Base-by-base conservation (phyloP, 2,797 vertebrate genomes). In the Chaetodon trifasciatus region DNA sequence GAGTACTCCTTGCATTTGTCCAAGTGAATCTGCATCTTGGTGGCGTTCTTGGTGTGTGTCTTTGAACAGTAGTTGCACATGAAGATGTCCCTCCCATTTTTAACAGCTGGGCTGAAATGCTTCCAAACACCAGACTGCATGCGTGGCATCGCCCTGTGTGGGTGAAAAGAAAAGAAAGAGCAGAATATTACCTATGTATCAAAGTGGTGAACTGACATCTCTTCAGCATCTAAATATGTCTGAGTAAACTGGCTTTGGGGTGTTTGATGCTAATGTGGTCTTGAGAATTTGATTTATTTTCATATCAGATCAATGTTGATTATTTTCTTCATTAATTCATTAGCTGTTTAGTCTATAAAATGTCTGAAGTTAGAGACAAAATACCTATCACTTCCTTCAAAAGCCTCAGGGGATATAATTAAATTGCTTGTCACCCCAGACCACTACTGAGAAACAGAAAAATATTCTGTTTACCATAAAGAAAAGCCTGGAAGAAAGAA, bases 11-110 rank as follows among this genome's bases (percentile, higher is more conserved):
- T 88, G 70, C 89, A 91, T 71, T 92, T 89, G 73, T 86, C 79
- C 73, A 92, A 72, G 70, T 91, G 90, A 70, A 88, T 84, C 86
- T 91, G 90, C 86, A 90, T 89, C 82, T 91, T 90, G 49, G 88
- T 91, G 0, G 85, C 90, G 5, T 89, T 91, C 72, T 91, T 88
- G 1, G 86, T 82, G 65, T 91, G 83, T 0, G 88, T 86, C 78
- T 73, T 88, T 13, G 57, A 81, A 57, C 89, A 90, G 77, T 91
- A 91, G 81, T 89, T 92, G 80, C 91, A 92, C 71, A 91, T 89
- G 69, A 83, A 78, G 5, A 82, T 83, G 42, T 88, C 89, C 64
- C 79, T 67, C 32, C 85, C 88, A 56, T 91, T 80, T 74, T 66
- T 89, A 47, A 90, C 71, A 35, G 74, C 82, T 5, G 71, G 81